Evolutionary conservation across 2,888 invertebrate species (phyloP).

Genomic region (Epinotia ramella): DNA sequence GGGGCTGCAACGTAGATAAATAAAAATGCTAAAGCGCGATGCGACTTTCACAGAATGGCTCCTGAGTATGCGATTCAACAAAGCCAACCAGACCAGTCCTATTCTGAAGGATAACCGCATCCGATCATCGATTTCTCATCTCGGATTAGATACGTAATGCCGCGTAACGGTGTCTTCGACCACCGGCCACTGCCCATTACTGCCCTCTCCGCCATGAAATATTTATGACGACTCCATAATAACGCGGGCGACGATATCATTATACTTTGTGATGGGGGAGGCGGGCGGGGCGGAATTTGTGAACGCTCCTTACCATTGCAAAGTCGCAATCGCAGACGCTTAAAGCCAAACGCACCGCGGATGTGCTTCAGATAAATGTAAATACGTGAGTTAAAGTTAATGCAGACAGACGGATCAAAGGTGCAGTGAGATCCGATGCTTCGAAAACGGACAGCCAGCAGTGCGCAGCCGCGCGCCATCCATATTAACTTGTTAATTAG

Average conservation of each 20-base stretch:
- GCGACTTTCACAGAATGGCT: not conserved
- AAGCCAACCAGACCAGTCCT: not conserved
- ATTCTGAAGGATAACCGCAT: slow-evolving; percentile 1
- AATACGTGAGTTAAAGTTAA: slow-evolving; percentile 57
- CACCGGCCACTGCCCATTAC: slow-evolving; percentile 80
- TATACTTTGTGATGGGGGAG: slow-evolving; percentile 87
- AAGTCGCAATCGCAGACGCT: slow-evolving; percentile 75
- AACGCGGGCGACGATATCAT: slow-evolving; percentile 84
- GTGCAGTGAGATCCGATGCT: slow-evolving; percentile 46
- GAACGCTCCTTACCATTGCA: slow-evolving; percentile 84
- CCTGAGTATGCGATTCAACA: not conserved
- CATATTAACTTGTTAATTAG: slow-evolving; percentile 96
- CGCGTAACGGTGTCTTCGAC: slow-evolving; percentile 49
- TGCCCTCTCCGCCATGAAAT: slow-evolving; percentile 83
- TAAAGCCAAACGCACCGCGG: slow-evolving; percentile 57
- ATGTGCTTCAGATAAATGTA: slow-evolving; percentile 65
- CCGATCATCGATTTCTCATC: slow-evolving; percentile 32
- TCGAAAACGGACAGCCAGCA: slow-evolving; percentile 54
- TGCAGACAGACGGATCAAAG: slow-evolving; percentile 42
- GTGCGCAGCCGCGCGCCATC: slow-evolving; percentile 87
- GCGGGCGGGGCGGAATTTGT: slow-evolving; percentile 84
- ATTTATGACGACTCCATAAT: slow-evolving; percentile 85
- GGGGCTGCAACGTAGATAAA: too few species aligned
- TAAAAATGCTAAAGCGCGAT: not conserved
- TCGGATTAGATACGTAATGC: slow-evolving; percentile 49